phyloP scores from a whole-genome alignment of 1,140 invertebrate genomes.

The Drosophila persimilis region DNA sequence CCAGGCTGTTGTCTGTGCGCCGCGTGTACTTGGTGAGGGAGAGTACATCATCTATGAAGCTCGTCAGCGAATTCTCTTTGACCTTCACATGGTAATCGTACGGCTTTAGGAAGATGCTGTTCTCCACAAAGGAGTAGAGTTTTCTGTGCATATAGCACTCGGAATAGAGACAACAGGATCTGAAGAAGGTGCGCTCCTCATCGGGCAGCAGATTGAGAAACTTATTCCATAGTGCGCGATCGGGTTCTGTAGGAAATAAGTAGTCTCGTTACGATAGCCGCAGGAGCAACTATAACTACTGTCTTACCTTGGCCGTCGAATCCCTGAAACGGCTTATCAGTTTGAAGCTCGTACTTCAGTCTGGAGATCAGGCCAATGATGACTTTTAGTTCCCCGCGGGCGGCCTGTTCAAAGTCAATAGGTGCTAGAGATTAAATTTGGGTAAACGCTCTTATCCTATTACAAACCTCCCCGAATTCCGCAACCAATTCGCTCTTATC shows the following conservation, averaged over 20 bases:
- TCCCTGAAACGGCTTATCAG: constrained; percentile 91
- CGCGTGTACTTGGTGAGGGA: constrained; percentile 83
- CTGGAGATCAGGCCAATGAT: constrained; percentile 92
- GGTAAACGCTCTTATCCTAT: neutral
- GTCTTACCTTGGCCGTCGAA: constrained; percentile 80
- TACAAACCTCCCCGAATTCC: constrained; percentile 87
- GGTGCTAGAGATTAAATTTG: constrained; percentile 20
- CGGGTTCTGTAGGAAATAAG: constrained; percentile 59
- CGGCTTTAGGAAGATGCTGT: constrained; percentile 87
- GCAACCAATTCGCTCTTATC: constrained; percentile 88
- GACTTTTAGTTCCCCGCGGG: constrained; percentile 88
- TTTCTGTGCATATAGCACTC: constrained; percentile 97
- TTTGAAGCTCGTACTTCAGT: constrained; percentile 95
- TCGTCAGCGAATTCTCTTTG: constrained; percentile 87
- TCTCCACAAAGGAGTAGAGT: constrained; percentile 90
- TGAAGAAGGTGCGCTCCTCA: constrained; percentile 88
- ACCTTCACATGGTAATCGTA: constrained; percentile 92
- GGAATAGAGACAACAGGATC: constrained; percentile 92
- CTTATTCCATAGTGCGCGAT: constrained; percentile 84
- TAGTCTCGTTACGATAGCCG: neutral
- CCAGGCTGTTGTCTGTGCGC: constrained; percentile 61
- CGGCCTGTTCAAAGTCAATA: constrained; percentile 83
- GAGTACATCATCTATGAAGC: constrained; percentile 85
- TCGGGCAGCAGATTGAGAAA: constrained; percentile 77
- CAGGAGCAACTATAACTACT: neutral